These are phyloP conservation scores for Hormaphis cornu DNA, from an alignment of 1,140 invertebrate species.

Conservation along the genomic window DNA sequence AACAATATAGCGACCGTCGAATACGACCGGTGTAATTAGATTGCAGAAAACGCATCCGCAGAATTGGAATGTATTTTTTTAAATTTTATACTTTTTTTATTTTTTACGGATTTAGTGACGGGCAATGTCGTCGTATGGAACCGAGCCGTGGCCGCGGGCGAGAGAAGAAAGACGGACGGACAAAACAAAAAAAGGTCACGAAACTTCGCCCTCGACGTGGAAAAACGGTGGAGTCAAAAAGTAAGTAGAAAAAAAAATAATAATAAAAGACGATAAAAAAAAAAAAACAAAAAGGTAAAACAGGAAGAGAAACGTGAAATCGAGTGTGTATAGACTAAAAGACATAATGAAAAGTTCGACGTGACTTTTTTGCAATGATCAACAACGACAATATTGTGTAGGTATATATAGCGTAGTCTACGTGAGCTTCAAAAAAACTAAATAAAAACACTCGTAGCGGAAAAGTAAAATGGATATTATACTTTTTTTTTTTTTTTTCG, in stretches of 20 bases:
- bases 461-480: neutral
- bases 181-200: conserved; percentile 6
- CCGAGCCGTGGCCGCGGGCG: neutral
- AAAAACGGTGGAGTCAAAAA: conserved; percentile 8
- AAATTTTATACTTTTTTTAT: neutral
- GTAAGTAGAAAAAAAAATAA: no score
- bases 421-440: neutral
- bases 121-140: neutral
- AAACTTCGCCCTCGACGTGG: neutral
- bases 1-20: no score
- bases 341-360: conserved; percentile 25
- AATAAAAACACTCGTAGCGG: conserved; percentile 4
- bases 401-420: no score
- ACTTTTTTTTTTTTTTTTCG: neutral
- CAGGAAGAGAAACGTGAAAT: conserved; percentile 13
- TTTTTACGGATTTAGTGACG: conserved; percentile 9
- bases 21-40: no score
- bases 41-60: no score
- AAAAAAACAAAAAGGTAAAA: no score
- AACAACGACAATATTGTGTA: conserved; percentile 20
- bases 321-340: conserved; percentile 19
- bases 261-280: neutral
- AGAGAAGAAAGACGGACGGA: no score
- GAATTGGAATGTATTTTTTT: conserved; percentile 20
- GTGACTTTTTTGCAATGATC: conserved; percentile 23